phyloP scores from a whole-genome alignment of 1,140 invertebrate genomes.

The Drosophila asahinai region DNA sequence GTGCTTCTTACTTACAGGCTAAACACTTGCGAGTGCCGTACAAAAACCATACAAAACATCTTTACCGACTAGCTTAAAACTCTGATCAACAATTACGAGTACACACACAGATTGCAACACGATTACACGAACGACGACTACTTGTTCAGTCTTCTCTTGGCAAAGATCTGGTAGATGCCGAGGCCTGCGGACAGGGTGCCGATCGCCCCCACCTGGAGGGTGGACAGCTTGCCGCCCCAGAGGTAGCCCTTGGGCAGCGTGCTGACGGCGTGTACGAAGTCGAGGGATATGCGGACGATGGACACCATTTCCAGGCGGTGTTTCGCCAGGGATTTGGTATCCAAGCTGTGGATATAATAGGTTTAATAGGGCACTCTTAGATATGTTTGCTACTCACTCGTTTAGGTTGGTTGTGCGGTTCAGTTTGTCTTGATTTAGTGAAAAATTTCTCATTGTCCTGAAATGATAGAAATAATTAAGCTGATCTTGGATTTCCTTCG shows the following conservation, averaged over 20 bases:
- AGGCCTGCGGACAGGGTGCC: slow-evolving; percentile 91
- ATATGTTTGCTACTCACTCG: slow-evolving; percentile 53
- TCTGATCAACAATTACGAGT: slow-evolving; percentile 44
- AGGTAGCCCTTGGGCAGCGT: slow-evolving; percentile 91
- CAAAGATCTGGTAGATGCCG: slow-evolving; percentile 86
- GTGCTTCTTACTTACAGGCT: slow-evolving; percentile 28
- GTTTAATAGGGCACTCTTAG: not conserved
- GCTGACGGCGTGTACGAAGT: slow-evolving; percentile 92
- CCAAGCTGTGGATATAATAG: slow-evolving; percentile 53
- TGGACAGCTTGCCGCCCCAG: slow-evolving; percentile 91
- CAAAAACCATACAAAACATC: slow-evolving; percentile 29
- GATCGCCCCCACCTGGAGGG: slow-evolving; percentile 90
- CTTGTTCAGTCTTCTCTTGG: slow-evolving; percentile 76
- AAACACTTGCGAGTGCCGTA: slow-evolving; percentile 35
- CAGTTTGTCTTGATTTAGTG: slow-evolving; percentile 85
- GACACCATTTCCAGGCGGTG: slow-evolving; percentile 87
- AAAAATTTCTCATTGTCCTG: slow-evolving; percentile 85
- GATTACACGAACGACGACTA: slow-evolving; percentile 21
- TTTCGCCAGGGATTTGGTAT: slow-evolving; percentile 84
- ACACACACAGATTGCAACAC: slow-evolving; percentile 26
- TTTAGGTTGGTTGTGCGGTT: slow-evolving; percentile 61
- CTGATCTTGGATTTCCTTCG: slow-evolving; percentile 28
- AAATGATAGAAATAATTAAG: not conserved
- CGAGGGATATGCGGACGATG: slow-evolving; percentile 88
- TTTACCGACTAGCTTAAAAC: slow-evolving; percentile 47